phyloP scores from a whole-genome alignment of 2,797 vertebrate species.

The Melopsittacus undulatus region DNA sequence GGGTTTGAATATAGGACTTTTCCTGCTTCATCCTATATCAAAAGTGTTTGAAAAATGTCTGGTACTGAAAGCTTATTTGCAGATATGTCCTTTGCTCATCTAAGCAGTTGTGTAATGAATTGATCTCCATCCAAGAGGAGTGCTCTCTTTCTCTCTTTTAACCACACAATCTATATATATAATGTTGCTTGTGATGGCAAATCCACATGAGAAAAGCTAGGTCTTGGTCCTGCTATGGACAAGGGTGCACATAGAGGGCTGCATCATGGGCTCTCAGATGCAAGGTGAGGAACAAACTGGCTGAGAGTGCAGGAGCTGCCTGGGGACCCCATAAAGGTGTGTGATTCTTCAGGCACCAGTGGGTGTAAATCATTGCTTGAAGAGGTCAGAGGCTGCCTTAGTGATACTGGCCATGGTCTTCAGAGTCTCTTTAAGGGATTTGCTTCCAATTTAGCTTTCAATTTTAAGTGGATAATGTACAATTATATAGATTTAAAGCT shows the following conservation, averaged over 20 bases:
- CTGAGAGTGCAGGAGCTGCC: neutral
- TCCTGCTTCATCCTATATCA: neutral
- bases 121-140: neutral
- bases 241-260: neutral
- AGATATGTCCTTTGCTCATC: neutral
- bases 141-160: neutral
- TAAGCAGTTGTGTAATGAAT: neutral
- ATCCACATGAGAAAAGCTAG: neutral
- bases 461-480: neutral
- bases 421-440: neutral
- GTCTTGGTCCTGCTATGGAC: neutral
- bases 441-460: neutral
- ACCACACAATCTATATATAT: neutral
- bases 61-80: neutral
- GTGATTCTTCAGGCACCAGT: neutral
- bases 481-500: neutral
- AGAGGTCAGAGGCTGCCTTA: neutral
- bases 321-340: accelerated
- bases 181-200: accelerated
- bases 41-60: neutral
- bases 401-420: accelerated
- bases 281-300: accelerated
- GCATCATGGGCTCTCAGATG: accelerated
- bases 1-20: neutral
- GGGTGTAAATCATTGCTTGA: neutral